phyloP scores from a whole-genome alignment of 2,888 invertebrate genomes.

The Drosophila tanythrix region DNA sequence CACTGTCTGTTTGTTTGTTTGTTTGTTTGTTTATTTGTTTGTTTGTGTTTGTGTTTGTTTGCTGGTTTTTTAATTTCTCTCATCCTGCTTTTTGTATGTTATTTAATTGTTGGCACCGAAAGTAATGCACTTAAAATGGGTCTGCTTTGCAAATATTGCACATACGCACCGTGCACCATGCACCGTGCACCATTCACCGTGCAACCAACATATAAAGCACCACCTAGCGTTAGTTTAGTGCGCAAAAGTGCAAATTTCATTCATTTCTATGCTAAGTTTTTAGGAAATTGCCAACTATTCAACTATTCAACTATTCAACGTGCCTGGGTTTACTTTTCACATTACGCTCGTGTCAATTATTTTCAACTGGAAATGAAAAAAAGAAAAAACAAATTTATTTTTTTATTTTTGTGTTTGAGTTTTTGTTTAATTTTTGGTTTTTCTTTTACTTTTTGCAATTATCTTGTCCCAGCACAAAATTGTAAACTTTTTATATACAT shows the following conservation, averaged over 20 bases:
- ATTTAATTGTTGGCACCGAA: conserved; percentile 61
- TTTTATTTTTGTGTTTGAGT: conserved; percentile 37
- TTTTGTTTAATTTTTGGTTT: conserved; percentile 15
- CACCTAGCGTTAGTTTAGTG: conserved; percentile 18
- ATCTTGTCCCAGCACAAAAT: conserved; percentile 75
- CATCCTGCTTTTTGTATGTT: conserved; percentile 14
- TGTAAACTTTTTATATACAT: conserved; percentile 47
- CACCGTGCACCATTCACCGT: conserved; percentile 7
- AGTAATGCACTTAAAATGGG: conserved; percentile 68
- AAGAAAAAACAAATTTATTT: background rate
- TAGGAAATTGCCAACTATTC: conserved; percentile 56
- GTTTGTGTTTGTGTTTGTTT: background rate
- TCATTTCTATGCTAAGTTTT: conserved; percentile 51
- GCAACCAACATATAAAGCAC: conserved; percentile 3
- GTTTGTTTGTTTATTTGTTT: background rate
- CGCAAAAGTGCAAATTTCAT: conserved; percentile 12
- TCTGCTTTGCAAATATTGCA: conserved; percentile 45
- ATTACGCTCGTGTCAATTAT: conserved; percentile 22
- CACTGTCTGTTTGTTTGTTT: conserved; percentile 11
- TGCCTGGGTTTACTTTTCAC: conserved; percentile 54
- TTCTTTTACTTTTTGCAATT: conserved; percentile 61
- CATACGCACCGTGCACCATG: conserved; percentile 64
- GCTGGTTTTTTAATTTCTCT: background rate
- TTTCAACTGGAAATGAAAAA: background rate
- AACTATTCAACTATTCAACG: conserved; percentile 56